Conservation (phyloP, 2,888 invertebrate genomes). For the Eupithecia tripunctaria region DNA sequence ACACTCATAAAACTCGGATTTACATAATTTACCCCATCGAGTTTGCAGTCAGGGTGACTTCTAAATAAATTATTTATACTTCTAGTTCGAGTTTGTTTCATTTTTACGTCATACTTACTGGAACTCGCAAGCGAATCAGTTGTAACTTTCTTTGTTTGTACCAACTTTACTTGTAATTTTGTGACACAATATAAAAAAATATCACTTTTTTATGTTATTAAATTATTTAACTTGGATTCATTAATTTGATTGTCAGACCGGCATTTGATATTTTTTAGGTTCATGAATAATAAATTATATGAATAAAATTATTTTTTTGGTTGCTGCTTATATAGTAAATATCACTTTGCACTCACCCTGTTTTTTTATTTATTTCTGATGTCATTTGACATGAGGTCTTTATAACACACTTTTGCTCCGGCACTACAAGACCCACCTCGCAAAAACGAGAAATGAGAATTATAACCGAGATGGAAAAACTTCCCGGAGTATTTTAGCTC, state of each 20-base stretch:
- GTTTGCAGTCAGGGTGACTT: conserved; percentile 47
- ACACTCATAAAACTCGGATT: conserved; percentile 36
- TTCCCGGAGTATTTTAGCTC: conserved; percentile 48
- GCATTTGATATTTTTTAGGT: no score
- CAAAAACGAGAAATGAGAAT: conserved; percentile 56
- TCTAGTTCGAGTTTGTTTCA: conserved; percentile 23
- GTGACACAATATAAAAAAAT: no score
- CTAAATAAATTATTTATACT: conserved; percentile 66
- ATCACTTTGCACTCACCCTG: neutral
- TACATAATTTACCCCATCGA: conserved; percentile 45
- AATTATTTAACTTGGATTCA: no score
- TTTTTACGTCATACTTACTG: neutral
- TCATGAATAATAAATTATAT: no score
- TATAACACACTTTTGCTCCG: neutral
- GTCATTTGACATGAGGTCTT: neutral
- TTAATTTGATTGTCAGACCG: no score
- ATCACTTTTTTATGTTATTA: no score
- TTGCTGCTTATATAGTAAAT: no score
- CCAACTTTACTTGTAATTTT: no score
- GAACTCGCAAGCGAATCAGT: neutral
- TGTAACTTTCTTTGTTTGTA: no score
- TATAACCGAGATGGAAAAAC: conserved; percentile 60
- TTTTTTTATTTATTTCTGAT: neutral
- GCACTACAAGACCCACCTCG: conserved; percentile 21
- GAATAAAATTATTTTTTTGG: no score